phyloP scores from a whole-genome alignment of 2,888 invertebrate genomes.

The Pristionchus mayeri region DNA sequence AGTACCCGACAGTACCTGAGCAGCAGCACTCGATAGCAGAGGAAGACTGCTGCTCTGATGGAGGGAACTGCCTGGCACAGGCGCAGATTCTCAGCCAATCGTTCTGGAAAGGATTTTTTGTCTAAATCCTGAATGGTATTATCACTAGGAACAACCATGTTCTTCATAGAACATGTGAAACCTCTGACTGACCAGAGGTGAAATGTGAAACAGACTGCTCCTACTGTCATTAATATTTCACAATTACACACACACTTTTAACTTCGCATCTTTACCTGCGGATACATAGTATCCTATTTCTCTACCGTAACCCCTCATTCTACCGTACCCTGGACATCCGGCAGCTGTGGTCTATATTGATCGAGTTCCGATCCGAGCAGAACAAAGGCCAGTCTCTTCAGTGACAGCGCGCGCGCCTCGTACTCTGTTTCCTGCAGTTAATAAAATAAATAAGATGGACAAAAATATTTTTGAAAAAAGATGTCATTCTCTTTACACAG shows the following conservation, averaged over 20 bases:
- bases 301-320: too few relatives aligned
- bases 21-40: conserved; percentile 89
- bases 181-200: too few relatives aligned
- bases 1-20: conserved; percentile 77
- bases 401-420: conserved; percentile 72
- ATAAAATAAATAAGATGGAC: conserved; percentile 45
- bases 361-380: conserved; percentile 74
- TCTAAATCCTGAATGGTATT: too few relatives aligned
- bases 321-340: conserved; percentile 74
- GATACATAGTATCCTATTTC: too few relatives aligned
- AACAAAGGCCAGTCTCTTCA: conserved; percentile 75
- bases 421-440: conserved; percentile 71
- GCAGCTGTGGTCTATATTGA: conserved; percentile 74
- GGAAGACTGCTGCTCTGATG: conserved; percentile 89
- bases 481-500: too few relatives aligned
- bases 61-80: conserved; percentile 82
- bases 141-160: neutral
- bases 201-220: too few relatives aligned
- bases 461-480: too few relatives aligned
- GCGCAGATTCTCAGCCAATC: conserved; percentile 87
- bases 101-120: conserved; percentile 83
- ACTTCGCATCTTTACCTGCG: too few relatives aligned
- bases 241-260: too few relatives aligned
- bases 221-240: too few relatives aligned
- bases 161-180: too few relatives aligned